Evolutionary conservation across 2,888 invertebrate genomes (phyloP).

Genomic region (Ophion ventricosus): DNA sequence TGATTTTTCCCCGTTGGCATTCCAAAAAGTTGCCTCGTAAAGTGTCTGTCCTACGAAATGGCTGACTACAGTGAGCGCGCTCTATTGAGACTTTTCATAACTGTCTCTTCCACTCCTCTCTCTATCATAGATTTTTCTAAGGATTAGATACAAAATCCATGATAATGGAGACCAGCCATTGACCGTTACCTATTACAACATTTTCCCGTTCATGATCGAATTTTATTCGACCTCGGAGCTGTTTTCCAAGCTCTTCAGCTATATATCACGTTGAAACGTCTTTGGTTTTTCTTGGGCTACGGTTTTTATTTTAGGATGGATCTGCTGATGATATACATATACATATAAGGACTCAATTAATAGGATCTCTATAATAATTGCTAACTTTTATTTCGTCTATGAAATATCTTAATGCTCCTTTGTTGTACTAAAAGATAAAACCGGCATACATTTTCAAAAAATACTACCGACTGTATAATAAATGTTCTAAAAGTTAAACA

Average conservation of each 20-base stretch:
- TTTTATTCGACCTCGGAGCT: neutral
- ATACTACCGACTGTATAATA: too few relatives aligned
- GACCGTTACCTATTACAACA: slow-evolving; percentile 16
- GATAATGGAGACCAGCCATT: slow-evolving; percentile 39
- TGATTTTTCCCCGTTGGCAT: slow-evolving; percentile 65
- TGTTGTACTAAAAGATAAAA: too few relatives aligned
- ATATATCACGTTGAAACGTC: slow-evolving; percentile 2
- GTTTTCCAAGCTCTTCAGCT: neutral
- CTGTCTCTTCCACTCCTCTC: slow-evolving; percentile 2
- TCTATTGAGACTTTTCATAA: slow-evolving; percentile 52
- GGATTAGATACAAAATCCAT: slow-evolving; percentile 43
- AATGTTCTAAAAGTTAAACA: too few relatives aligned
- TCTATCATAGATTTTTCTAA: slow-evolving; percentile 48
- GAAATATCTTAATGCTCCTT: too few relatives aligned
- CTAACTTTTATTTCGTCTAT: too few relatives aligned
- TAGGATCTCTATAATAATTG: too few relatives aligned
- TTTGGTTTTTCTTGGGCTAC: neutral
- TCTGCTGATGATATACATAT: neutral
- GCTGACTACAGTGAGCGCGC: slow-evolving; percentile 55
- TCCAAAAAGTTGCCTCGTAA: slow-evolving; percentile 64
- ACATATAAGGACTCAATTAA: too few relatives aligned
- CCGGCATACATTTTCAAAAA: too few relatives aligned
- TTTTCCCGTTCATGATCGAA: slow-evolving; percentile 6
- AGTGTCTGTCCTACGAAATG: slow-evolving; percentile 57
- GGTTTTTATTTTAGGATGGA: neutral